Conservation (phyloP, 2,797 vertebrate species). For the Tolypeutes matacus region DNA sequence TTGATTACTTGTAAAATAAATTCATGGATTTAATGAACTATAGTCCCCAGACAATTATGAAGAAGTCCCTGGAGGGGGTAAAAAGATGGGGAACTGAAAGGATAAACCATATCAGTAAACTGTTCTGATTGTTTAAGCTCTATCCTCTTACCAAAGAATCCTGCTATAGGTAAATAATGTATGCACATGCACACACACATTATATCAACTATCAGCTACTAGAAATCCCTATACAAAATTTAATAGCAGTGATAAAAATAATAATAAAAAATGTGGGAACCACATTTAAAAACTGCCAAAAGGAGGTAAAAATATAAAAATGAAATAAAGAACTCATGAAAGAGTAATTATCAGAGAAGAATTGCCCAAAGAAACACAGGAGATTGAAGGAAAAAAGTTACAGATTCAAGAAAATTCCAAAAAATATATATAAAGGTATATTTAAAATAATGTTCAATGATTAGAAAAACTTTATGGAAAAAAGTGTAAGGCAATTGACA, state of each 20-base stretch:
- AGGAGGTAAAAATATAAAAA: neutral
- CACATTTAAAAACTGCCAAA: neutral
- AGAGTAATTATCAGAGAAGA: neutral
- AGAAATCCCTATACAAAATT: neutral
- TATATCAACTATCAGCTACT: neutral
- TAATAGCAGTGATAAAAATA: neutral
- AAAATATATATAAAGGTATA: neutral
- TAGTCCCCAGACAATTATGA: slow-evolving; percentile 2
- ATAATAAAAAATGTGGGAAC: neutral
- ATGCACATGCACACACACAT: neutral
- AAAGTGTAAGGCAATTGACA: neutral
- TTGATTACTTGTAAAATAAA: slow-evolving; percentile 50
- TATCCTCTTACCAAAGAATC: neutral
- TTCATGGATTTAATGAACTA: neutral
- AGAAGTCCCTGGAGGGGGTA: neutral
- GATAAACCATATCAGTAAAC: neutral
- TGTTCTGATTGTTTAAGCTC: neutral
- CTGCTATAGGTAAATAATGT: neutral
- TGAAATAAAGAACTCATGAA: neutral
- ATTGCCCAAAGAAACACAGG: neutral
- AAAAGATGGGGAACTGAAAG: neutral
- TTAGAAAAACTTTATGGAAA: neutral
- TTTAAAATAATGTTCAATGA: neutral
- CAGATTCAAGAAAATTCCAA: neutral
- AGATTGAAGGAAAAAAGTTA: neutral